Evolutionary conservation across 2,797 vertebrate genomes (phyloP), one percentile per base, ranked within the genome.

Genomic region (Halcyon leucocephala): DNA sequence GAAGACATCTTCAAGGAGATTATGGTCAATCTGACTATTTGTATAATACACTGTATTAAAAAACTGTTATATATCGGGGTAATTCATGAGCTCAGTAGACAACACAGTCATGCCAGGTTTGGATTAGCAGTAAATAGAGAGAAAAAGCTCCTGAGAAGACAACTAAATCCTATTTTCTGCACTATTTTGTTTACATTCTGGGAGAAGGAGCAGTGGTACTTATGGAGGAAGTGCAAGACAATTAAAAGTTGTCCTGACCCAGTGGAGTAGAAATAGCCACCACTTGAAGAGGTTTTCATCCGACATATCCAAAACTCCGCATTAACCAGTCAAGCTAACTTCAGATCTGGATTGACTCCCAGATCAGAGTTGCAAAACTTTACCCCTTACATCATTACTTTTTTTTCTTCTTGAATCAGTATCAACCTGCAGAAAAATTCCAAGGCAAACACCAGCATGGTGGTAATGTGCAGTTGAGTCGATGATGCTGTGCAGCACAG

Each of bases 401-500:
- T 14, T 24, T 54, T 26, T 4, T 29, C 44, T 6, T 12, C 18
- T 89, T 89, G 39, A 81, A 67, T 65, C 9, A 7, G 39, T 72
- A 51, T 5, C 16, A 48, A 93, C 31, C n/a, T 78, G 51, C 46
- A 44, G 42, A 52, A 42, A 60, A 93, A 61, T 20, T 71, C 26
- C 5, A 1, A 66, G 14, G 67, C 22, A 82, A 94, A 84, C 1
- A 2, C 17, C 62, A 84, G 29, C 10, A 58, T 0, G 5, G 14
- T 54, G 49, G 15, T 22, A 67, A 44, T 0, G 7, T 2, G 5
- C 20, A 41, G 28, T 16, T 2, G 2, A 77, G n/a, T 9, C 12
- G 7, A 20, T 24, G 37, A 37, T 33, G 33, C 35, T n/a, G 31
- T 13, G 26, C 17, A 70, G 37, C 33, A 58, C 8, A 48, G 52